Evolutionary conservation across 2,888 invertebrate genomes (phyloP).

Genomic region (Cataglyphis rosenhaueri): DNA sequence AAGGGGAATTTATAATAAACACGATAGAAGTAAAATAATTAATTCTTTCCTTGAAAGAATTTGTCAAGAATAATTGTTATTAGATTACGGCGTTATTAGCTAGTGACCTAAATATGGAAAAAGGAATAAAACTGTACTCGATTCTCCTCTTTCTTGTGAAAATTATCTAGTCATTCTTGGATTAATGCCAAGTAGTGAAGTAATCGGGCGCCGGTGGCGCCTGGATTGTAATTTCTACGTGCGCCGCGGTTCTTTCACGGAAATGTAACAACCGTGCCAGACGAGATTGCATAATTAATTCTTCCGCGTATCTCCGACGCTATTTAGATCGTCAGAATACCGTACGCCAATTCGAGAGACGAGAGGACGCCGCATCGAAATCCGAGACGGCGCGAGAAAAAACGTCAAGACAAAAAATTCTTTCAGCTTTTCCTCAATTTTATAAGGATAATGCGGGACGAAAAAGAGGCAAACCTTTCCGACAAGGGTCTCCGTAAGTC

Average conservation of each 20-base stretch:
- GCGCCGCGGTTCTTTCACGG: background rate
- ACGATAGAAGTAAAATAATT: background rate
- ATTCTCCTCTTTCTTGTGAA: background rate
- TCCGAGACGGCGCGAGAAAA: constrained; percentile 27
- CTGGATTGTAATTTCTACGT: constrained; percentile 20
- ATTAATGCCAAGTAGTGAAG: constrained; percentile 28
- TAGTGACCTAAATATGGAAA: constrained; percentile 7
- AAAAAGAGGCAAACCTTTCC: constrained; percentile 1
- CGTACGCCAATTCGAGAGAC: constrained; percentile 26
- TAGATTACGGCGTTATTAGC: constrained; percentile 6
- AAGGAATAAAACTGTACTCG: background rate
- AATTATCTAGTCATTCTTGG: background rate
- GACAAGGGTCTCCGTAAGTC: background rate
- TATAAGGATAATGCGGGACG: background rate
- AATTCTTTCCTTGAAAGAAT: background rate
- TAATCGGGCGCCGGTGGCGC: constrained; percentile 1
- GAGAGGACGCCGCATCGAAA: background rate
- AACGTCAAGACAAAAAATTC: background rate
- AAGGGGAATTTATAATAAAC: background rate
- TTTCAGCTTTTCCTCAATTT: background rate
- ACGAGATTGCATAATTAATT: constrained; percentile 33
- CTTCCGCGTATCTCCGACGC: background rate
- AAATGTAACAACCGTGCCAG: constrained; percentile 39
- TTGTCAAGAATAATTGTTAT: background rate
- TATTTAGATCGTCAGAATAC: background rate